Conservation (phyloP, 2,113 vertebrate genomes). For the Alces alces region DNA sequence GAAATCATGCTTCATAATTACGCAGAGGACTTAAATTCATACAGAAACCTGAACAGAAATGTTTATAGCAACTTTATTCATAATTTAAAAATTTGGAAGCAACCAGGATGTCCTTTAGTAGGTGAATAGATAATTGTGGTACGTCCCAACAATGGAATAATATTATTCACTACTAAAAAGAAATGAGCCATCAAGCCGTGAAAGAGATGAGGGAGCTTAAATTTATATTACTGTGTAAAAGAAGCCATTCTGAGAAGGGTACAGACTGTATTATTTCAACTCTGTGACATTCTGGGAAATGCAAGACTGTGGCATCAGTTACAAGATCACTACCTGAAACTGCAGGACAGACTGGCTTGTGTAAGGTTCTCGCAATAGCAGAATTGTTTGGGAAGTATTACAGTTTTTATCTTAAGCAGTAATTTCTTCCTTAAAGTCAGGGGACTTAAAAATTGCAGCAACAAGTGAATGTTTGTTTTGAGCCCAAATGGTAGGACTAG, state of each 20-base stretch:
- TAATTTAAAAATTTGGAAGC: background rate
- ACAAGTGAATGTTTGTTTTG: background rate
- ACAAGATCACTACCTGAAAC: background rate
- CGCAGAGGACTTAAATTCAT: background rate
- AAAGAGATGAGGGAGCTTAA: background rate
- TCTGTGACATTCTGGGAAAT: rapidly evolving
- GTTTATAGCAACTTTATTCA: background rate
- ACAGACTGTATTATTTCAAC: background rate
- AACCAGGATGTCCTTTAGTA: background rate
- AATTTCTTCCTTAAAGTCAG: background rate
- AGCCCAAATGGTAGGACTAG: background rate
- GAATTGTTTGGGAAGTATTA: background rate
- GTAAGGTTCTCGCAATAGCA: background rate
- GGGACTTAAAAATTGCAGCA: background rate
- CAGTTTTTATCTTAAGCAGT: background rate
- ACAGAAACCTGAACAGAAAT: background rate
- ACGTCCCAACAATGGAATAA: background rate
- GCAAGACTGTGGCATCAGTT: rapidly evolving
- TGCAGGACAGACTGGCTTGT: background rate
- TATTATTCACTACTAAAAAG: background rate
- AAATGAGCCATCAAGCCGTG: background rate
- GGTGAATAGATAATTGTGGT: too few species aligned
- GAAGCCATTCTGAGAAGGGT: background rate
- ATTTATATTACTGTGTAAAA: background rate
- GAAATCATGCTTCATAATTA: background rate